Evolutionary conservation across 2,888 invertebrate genomes (phyloP).

Genomic region (Conus canariensis): DNA sequence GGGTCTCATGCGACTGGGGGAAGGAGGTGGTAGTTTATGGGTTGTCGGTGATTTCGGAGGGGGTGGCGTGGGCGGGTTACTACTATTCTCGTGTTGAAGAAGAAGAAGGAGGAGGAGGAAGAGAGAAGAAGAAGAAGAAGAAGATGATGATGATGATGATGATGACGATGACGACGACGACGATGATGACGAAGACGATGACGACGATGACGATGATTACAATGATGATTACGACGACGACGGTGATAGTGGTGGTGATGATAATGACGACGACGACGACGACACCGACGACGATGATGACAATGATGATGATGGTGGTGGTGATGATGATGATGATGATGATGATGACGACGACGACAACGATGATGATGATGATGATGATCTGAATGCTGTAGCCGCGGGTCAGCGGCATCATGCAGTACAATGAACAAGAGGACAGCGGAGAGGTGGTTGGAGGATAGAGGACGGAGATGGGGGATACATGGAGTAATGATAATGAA

Average conservation of each 20-base stretch:
- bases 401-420: background rate
- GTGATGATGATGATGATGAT: conserved; percentile 34
- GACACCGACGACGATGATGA: conserved; percentile 1
- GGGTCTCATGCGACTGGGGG: background rate
- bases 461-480: too few species aligned
- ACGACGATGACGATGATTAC: too few species aligned
- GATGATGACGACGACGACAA: background rate
- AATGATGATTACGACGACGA: background rate
- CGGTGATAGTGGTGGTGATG: conserved; percentile 27
- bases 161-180: background rate
- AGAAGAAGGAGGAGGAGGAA: too few species aligned
- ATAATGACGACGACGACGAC: conserved; percentile 32
- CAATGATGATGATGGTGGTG: background rate
- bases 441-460: too few species aligned
- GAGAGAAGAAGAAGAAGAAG: background rate
- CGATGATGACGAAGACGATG: too few species aligned
- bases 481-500: too few species aligned
- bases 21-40: background rate
- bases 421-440: too few species aligned
- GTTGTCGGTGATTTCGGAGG: background rate
- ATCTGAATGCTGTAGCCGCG: background rate
- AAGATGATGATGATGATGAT: too few species aligned
- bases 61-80: background rate
- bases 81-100: too few species aligned
- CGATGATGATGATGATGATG: background rate